Evolutionary conservation across 2,888 invertebrate genomes (phyloP), one percentile per base, ranked within the genome.

Genomic region (Mesoligia furuncula): DNA sequence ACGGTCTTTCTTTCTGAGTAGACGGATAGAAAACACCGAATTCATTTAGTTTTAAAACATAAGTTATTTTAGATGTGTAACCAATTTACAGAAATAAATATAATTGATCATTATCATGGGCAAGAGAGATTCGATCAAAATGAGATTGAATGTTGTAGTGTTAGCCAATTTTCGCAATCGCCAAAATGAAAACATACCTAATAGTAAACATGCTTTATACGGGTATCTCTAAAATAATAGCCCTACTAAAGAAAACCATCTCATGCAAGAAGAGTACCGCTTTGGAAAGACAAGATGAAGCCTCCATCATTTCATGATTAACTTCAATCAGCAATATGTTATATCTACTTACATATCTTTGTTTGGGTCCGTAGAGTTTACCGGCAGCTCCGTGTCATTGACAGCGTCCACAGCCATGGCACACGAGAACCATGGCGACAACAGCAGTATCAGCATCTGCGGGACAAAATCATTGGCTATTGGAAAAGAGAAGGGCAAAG

Each of bases 311-410:
- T 39, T 61, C n/a, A 24, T 27, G 31, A 54, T 45, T 24, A 54
- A n/a, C 4, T 36, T 61, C 20, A 9, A 36, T 27, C 4, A 54
- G n/a, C 45, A 69, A 27, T 48, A 1, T 66, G 1, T 54, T 20
- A 17, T 6, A 17, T 31, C 8, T 82, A 84, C 88, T 86, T 79
- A 93, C 93, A 94, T 92, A 69, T 94, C 93, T 87, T 93, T 92
- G 59, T 90, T 90, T 1, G 90, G 77, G 79, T 90, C 85, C 20
- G 92, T 85, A 13, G 86, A 79, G 79, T 93, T 93, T 20, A 68
- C 79, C 65, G 81, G 65, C 69, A 84, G 69, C n/a, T 87, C 83
- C 65, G 88, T 83, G 71, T 67, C 65, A 42, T 85, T 82, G 57
- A 65, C 42, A 20, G 66, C 70, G 15, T 88, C 81, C n/a, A 61